phyloP scores from a whole-genome alignment of 2,113 vertebrate genomes.

The Apus apus region DNA sequence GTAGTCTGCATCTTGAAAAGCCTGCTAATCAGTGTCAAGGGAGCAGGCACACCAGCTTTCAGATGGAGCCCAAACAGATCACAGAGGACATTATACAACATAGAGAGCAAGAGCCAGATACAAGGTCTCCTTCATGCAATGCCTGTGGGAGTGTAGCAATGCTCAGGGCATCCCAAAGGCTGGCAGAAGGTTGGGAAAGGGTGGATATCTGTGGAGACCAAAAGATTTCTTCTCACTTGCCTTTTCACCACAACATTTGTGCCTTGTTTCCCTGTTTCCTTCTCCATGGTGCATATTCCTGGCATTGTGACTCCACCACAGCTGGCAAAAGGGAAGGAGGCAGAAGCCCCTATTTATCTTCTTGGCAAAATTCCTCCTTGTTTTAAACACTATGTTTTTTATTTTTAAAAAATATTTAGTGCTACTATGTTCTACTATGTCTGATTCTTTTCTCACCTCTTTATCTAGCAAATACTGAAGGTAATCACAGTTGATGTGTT shows the following conservation, averaged over 20 bases:
- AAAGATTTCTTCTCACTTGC: neutral
- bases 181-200: neutral
- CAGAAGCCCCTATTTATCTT: neutral
- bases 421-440: neutral
- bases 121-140: neutral
- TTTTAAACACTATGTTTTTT: neutral
- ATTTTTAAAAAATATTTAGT: neutral
- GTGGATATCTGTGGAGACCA: neutral
- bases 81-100: neutral
- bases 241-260: neutral
- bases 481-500: neutral
- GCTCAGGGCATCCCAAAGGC: neutral
- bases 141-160: accelerated
- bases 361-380: neutral
- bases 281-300: neutral
- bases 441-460: neutral
- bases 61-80: neutral
- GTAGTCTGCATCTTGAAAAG: neutral
- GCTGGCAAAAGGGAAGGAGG: neutral
- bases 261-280: neutral
- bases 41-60: neutral
- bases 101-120: neutral
- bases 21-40: neutral
- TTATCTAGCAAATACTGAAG: neutral
- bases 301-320: accelerated